A percentile compares a stretch with the other conserved stretches of the same genome.
Conservation (phyloP, 2,888 invertebrate genomes). For the Caenorhabditis doughertyi region DNA sequence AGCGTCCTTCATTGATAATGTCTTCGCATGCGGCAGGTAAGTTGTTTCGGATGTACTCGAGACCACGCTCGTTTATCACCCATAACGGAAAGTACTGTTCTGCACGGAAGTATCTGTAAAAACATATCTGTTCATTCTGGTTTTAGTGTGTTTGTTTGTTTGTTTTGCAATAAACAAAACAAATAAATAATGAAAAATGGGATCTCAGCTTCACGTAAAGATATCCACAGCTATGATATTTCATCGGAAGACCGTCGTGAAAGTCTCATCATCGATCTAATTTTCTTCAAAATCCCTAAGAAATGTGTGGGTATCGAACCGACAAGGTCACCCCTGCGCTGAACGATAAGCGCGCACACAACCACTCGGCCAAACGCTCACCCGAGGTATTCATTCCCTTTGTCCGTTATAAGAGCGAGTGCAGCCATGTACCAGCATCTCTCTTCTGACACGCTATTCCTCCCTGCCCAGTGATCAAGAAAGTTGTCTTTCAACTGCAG, state of each 20-base stretch:
- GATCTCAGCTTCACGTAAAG: conserved; percentile 69
- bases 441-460: conserved; percentile 83
- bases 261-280: conserved; percentile 68
- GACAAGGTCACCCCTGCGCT: not conserved
- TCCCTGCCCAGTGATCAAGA: conserved; percentile 84
- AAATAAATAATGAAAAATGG: conserved; percentile 18
- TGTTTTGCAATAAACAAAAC: not conserved
- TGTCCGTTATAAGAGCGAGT: conserved; percentile 93
- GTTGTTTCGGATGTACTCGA: conserved; percentile 85
- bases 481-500: conserved; percentile 94
- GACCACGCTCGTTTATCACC: conserved; percentile 85
- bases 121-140: not conserved
- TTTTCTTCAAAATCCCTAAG: conserved; percentile 31
- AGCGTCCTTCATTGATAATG: conserved; percentile 86
- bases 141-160: not conserved
- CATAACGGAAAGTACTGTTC: conserved; percentile 88
- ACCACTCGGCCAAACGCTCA: conserved; percentile 76
- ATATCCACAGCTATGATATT: conserved; percentile 64
- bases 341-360: conserved; percentile 81
- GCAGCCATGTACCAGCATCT: conserved; percentile 89
- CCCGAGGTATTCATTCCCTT: conserved; percentile 89
- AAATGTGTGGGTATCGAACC: conserved; percentile 41
- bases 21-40: conserved; percentile 90
- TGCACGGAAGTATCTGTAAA: conserved; percentile 87
- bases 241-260: conserved; percentile 70